Conservation (phyloP, 2,888 invertebrate species). For the Quadroppia sp. region DNA sequence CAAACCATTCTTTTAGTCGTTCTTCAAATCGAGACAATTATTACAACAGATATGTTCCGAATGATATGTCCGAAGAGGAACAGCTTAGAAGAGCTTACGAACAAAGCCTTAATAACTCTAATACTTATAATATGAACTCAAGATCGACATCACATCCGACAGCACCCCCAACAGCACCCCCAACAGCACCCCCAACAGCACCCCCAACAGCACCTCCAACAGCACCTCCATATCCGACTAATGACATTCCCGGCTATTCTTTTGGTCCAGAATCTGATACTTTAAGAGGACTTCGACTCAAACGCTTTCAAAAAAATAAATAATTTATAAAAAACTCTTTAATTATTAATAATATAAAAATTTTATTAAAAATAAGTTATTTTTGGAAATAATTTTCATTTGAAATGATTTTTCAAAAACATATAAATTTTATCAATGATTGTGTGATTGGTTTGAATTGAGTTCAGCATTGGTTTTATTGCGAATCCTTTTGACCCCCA, state of each 20-base stretch:
- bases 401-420: background rate
- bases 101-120: conserved; percentile 37
- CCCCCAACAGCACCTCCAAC: background rate
- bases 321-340: background rate
- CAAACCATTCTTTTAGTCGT: background rate
- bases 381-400: background rate
- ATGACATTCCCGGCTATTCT: background rate
- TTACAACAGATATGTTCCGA: conserved; percentile 39
- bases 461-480: background rate
- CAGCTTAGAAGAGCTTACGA: conserved; percentile 43
- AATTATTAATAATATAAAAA: background rate
- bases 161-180: conserved; percentile 20
- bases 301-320: conserved; percentile 7
- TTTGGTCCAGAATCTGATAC: background rate
- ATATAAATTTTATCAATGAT: background rate
- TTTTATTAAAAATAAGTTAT: background rate
- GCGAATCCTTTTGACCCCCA: conserved; percentile 14
- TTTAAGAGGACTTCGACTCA: background rate
- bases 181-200: background rate
- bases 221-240: conserved; percentile 35
- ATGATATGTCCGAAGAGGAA: conserved; percentile 45
- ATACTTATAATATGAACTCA: background rate
- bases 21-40: background rate
- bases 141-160: background rate
- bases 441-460: background rate